phyloP scores from a whole-genome alignment of 2,888 invertebrate genomes.

The Lepidocyrtoides sp. region DNA sequence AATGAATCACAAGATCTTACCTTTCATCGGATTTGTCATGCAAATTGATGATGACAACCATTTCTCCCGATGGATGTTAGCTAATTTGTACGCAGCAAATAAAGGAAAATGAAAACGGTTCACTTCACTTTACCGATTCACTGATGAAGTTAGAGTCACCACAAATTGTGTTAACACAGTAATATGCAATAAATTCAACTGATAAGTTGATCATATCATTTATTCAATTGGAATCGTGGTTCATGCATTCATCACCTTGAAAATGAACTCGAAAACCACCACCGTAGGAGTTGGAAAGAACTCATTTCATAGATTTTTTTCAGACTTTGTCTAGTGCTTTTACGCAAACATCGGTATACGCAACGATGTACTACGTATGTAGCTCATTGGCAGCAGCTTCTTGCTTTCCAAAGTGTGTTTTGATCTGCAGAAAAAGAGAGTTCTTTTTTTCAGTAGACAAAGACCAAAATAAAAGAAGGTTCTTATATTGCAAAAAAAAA shows the following conservation, averaged over 20 bases:
- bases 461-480: neutral
- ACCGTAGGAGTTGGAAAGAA: neutral
- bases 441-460: neutral
- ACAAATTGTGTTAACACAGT: neutral
- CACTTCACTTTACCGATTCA: neutral
- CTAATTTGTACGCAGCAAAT: neutral
- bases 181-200: neutral
- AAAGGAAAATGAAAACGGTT: neutral
- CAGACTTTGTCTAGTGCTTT: neutral
- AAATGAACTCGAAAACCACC: neutral
- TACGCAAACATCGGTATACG: neutral
- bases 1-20: conserved; percentile 21
- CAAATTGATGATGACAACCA: conserved; percentile 72
- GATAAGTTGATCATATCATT: neutral
- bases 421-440: neutral
- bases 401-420: neutral
- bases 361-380: no score
- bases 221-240: neutral
- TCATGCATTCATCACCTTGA: conserved; percentile 7
- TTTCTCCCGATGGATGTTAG: conserved; percentile 20
- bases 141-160: neutral
- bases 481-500: neutral
- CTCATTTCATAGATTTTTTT: conserved; percentile 38
- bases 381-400: neutral
- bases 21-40: conserved; percentile 75